These are phyloP conservation scores for Piprites chloris DNA, from an alignment of 2,113 vertebrate genomes.

Conservation along the genomic window DNA sequence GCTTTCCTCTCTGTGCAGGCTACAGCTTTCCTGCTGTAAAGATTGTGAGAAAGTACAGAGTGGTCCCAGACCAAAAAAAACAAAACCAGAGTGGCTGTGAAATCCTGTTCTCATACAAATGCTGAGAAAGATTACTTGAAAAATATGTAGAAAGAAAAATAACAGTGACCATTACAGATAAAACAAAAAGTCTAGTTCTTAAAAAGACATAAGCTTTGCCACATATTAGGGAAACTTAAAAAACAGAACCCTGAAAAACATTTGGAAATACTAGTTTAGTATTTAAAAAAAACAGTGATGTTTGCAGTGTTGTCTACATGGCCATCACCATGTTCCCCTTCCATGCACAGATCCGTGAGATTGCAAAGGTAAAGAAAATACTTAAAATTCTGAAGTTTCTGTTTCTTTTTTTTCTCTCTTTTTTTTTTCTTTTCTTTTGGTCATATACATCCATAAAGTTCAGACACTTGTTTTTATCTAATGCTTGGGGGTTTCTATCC, in stretches of 20 bases:
- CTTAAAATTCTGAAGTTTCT: neutral
- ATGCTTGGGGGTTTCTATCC: neutral
- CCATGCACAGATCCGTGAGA: neutral
- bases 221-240: slow-evolving; percentile 1
- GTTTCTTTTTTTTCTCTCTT: neutral
- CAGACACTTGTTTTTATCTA: neutral
- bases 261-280: neutral
- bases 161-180: neutral
- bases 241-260: neutral
- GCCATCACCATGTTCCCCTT: neutral
- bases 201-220: neutral
- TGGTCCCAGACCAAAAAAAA: neutral
- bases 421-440: neutral
- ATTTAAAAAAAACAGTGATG: neutral
- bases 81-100: neutral
- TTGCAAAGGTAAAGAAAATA: neutral
- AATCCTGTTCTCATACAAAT: neutral
- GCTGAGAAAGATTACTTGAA: neutral
- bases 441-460: neutral
- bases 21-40: neutral
- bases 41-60: slow-evolving; percentile 5
- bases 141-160: slow-evolving; percentile 22
- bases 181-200: slow-evolving; percentile 12
- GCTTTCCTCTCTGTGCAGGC: neutral
- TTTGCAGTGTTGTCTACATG: neutral